Evolutionary conservation across 2,113 vertebrate genomes (phyloP).

Genomic region (Sakesphorus luctuosus): DNA sequence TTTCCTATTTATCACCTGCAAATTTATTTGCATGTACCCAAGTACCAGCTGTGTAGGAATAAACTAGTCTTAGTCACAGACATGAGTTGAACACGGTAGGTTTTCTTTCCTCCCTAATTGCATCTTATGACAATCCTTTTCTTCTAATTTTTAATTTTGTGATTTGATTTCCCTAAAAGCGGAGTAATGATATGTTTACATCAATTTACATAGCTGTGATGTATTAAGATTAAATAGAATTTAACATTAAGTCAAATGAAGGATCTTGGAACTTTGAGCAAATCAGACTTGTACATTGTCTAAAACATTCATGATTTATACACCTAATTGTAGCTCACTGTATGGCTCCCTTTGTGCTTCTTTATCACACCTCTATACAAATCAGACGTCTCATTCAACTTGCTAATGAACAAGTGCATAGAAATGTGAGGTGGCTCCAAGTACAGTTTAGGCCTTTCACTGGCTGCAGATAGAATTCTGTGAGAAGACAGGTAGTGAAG

Average conservation of each 20-base stretch:
- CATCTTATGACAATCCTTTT: background rate
- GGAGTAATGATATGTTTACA: background rate
- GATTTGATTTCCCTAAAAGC: background rate
- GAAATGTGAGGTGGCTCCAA: background rate
- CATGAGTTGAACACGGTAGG: background rate
- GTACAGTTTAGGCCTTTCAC: background rate
- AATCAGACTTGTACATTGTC: background rate
- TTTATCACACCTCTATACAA: background rate
- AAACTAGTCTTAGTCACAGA: background rate
- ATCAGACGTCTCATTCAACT: background rate
- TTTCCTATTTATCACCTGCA: background rate
- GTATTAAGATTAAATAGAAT: background rate
- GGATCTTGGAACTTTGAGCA: background rate
- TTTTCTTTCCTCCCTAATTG: background rate
- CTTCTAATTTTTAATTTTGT: background rate
- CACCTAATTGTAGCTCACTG: background rate
- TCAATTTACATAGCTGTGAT: background rate
- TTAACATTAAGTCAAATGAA: background rate
- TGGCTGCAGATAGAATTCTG: background rate
- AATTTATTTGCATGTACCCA: background rate
- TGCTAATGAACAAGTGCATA: background rate
- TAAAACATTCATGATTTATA: background rate
- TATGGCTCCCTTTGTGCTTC: background rate
- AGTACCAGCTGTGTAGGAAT: background rate
- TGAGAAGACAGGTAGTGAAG: background rate